These are phyloP conservation scores for Istiophorus platypterus DNA, from an alignment of 2,113 vertebrate genomes.

Conservation along the genomic window DNA sequence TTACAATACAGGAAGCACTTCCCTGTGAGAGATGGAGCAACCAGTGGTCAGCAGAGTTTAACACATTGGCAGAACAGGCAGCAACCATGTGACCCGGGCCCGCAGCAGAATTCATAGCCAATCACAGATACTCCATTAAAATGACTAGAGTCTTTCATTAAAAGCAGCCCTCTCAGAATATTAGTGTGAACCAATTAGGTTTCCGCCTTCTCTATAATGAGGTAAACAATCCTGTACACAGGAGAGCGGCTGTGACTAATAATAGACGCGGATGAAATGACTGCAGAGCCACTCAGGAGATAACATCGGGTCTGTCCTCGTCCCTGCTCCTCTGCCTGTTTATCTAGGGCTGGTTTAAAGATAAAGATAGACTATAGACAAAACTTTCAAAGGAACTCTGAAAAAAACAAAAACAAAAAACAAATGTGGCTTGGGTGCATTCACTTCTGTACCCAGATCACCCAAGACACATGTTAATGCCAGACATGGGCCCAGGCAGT, in stretches of 20 bases:
- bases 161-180: not conserved
- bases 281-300: constrained; percentile 21
- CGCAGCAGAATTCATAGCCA: too few relatives aligned
- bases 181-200: not conserved
- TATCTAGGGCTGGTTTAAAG: constrained; percentile 11
- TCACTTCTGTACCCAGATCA: too few relatives aligned
- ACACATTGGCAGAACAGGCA: not conserved
- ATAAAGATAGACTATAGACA: not conserved
- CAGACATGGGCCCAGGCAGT: too few relatives aligned
- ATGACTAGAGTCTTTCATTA: too few relatives aligned
- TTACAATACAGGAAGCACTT: constrained; percentile 97
- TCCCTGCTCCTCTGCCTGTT: constrained; percentile 30
- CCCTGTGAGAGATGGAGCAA: constrained; percentile 81
- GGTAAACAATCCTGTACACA: not conserved
- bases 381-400: not conserved
- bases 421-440: too few relatives aligned
- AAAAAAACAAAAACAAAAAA: not conserved
- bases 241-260: not conserved
- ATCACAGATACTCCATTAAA: too few relatives aligned
- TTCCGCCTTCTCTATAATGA: not conserved
- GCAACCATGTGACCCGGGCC: not conserved
- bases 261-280: constrained; percentile 32
- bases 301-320: constrained; percentile 30
- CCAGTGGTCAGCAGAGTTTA: not conserved
- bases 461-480: not conserved